phyloP scores from a whole-genome alignment of 2,797 vertebrate species.

The Hyperoplus immaculatus region DNA sequence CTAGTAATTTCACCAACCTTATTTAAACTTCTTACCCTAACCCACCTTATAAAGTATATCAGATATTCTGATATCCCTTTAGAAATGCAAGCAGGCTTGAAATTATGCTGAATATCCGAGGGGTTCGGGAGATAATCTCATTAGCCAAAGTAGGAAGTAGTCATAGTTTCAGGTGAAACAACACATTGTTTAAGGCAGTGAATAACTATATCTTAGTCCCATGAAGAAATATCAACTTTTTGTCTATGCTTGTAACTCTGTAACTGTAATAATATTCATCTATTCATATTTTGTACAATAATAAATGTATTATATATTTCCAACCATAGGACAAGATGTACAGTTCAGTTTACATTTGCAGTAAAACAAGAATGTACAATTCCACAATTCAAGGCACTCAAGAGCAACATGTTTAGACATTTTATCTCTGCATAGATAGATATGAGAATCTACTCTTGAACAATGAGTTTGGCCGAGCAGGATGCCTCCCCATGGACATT shows the following conservation, averaged over 20 bases:
- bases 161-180: not conserved
- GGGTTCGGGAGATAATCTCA: not conserved
- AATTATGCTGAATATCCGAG: not conserved
- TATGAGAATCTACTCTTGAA: conserved; percentile 49
- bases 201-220: not conserved
- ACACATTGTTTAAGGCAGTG: not conserved
- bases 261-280: conserved; percentile 52
- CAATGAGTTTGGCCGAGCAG: conserved; percentile 73
- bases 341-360: conserved; percentile 23
- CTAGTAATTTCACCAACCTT: conserved; percentile 34
- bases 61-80: not conserved
- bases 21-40: conserved; percentile 16
- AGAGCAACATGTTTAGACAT: conserved; percentile 3
- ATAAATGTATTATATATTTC: conserved; percentile 8
- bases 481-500: conserved; percentile 77
- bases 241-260: conserved; percentile 5
- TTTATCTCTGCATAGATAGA: conserved; percentile 2
- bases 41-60: too few relatives aligned
- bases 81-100: not conserved
- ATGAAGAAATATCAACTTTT: conserved; percentile 22
- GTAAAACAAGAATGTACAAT: conserved; percentile 25
- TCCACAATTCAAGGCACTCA: conserved; percentile 18
- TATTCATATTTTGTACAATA: conserved; percentile 27
- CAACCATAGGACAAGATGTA: conserved; percentile 3
- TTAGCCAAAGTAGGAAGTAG: conserved; percentile 6